A percentile compares a stretch with the other conserved stretches of the same genome.
These are phyloP conservation scores for Patella pellucida DNA, from an alignment of 2,888 invertebrate species.

Conservation along the genomic window DNA sequence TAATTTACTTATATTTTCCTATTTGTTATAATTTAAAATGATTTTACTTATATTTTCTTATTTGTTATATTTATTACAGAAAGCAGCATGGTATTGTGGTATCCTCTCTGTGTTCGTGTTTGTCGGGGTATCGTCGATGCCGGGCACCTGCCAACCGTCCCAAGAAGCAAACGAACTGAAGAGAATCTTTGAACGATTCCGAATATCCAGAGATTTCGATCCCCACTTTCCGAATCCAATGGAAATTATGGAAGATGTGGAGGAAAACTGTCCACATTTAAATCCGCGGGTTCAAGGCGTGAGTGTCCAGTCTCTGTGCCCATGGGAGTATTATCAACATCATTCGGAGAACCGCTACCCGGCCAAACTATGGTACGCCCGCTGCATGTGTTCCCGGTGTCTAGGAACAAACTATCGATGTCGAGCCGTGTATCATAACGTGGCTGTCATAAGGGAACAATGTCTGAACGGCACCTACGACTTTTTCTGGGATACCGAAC, in stretches of 20 bases:
- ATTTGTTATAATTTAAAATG: too few species aligned
- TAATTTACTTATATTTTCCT: too few species aligned
- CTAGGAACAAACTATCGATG: conserved; percentile 19
- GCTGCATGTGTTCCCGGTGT: conserved; percentile 20
- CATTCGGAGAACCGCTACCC: conserved; percentile 24
- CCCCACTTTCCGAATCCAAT: background rate
- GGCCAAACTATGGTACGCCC: conserved; percentile 17
- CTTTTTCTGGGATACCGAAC: conserved; percentile 21
- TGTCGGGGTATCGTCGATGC: background rate
- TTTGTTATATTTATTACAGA: too few species aligned
- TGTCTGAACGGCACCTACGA: conserved; percentile 13
- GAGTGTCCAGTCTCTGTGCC: conserved; percentile 18
- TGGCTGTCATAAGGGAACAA: conserved; percentile 17
- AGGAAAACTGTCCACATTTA: background rate
- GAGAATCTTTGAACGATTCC: background rate
- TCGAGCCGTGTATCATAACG: conserved; percentile 18
- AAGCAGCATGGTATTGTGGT: too few species aligned
- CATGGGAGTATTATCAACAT: conserved; percentile 20
- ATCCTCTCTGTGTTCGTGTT: too few species aligned
- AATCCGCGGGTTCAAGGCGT: conserved; percentile 9
- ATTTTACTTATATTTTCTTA: too few species aligned
- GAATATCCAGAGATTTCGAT: background rate
- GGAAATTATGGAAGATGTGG: background rate
- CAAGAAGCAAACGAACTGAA: background rate
- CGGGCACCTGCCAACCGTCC: background rate